phyloP scores from a whole-genome alignment of 2,797 vertebrate species.

The Enteromius trimaculatus region DNA sequence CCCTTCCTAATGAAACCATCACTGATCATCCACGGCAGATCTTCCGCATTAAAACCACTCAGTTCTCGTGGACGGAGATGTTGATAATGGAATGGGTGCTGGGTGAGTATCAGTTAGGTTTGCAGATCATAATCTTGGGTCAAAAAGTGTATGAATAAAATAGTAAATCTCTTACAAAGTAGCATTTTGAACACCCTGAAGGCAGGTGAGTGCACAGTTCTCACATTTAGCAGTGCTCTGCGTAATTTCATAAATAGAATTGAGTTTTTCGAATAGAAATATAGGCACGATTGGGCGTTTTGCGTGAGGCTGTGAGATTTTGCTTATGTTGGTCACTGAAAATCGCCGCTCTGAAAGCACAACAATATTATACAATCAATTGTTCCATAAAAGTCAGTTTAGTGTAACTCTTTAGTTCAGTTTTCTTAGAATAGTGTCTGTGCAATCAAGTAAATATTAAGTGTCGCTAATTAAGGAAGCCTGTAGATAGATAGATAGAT shows the following conservation, averaged over 20 bases:
- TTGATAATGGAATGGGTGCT: slow-evolving; percentile 90
- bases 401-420: too few species aligned
- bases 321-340: too few species aligned
- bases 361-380: not conserved
- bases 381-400: too few species aligned
- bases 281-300: too few species aligned
- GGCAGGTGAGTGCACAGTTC: not conserved
- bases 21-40: slow-evolving; percentile 86
- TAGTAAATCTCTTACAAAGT: not conserved
- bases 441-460: too few species aligned
- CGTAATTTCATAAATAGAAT: not conserved
- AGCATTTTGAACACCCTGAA: not conserved
- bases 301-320: too few species aligned
- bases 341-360: not conserved
- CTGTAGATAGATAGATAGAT: too few species aligned
- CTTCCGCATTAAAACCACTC: slow-evolving; percentile 87
- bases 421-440: too few species aligned
- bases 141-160: not conserved
- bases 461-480: too few species aligned
- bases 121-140: not conserved
- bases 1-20: slow-evolving; percentile 83
- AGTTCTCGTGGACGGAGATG: slow-evolving; percentile 89
- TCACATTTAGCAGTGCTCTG: not conserved
- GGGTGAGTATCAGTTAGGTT: slow-evolving; percentile 73
- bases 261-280: not conserved